Base-by-base conservation (phyloP, 2,888 invertebrate genomes). In the Ophion costatus region DNA sequence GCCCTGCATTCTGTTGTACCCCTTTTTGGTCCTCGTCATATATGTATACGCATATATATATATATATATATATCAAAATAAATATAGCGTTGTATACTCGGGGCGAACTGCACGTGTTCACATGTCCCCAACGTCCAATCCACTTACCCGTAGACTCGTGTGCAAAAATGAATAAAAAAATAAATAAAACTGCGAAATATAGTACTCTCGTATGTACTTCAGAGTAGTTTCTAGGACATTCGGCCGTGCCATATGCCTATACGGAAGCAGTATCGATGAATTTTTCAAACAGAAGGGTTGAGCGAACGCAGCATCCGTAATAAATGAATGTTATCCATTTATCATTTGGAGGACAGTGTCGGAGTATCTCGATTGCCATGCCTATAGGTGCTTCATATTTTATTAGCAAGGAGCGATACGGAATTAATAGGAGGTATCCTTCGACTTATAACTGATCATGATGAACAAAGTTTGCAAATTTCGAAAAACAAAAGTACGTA, bases 71-170 rank as follows among this genome's bases (percentile, higher is more conserved):
- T 66, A 63, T 38, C n/a, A n/a, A 61, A 24, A 7, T 51, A 29
- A 20, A 59, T 84, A 64, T 78, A 81, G 66, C 57, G 61, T 70
- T 71, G 71, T 82, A 77, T 67, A 73, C 73, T 42, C 22, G 29
- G 77, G 71, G 66, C 57, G 56, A 42, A 75, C 66, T 74, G 69
- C 83, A 80, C 80, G 67, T 74, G 71, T 81, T 75, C 75, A 69
- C 74, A 51, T 61, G 71, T 82, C 82, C 29, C 75, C 82, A 73
- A 73, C 73, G 67, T 64, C 79, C 82, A 82, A 85, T 82, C 82
- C 82, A 82, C 85, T 85, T 82, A 76, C 59, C 57, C 63, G 56
- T 51, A 71, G 24, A 79, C 61, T 70, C 66, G 42, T 56, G 38
- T 33, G 63, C 59, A 67, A 79, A 84, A 70, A 74, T 67, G 63